Percentiles rank a stretch among this genome's conserved stretches.
Conservation (phyloP, 2,888 invertebrate genomes). For the Uropetala carovei region DNA sequence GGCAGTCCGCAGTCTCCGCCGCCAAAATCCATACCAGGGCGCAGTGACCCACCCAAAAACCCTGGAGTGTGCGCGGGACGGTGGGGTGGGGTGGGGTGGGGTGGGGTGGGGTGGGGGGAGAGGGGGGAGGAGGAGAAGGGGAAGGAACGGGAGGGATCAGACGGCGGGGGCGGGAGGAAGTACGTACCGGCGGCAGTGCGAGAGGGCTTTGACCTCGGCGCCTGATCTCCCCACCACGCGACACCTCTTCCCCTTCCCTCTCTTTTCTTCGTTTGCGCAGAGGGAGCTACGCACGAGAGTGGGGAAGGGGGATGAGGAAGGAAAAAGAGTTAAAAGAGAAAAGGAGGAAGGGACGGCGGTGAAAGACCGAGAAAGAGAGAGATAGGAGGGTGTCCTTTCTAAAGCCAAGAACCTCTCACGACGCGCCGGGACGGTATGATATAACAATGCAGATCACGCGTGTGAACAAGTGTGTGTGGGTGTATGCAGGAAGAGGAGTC, state of each 20-base stretch:
- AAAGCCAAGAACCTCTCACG: not conserved
- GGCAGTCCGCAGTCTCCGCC: conserved; percentile 65
- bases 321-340: not conserved
- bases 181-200: conserved; percentile 59
- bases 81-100: conserved; percentile 41
- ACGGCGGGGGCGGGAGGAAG: conserved; percentile 68
- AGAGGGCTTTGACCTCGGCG: conserved; percentile 63
- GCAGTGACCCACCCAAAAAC: conserved; percentile 65
- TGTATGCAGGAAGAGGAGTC: not conserved
- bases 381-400: not conserved
- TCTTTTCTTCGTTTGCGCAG: not conserved
- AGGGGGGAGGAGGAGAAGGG: not conserved
- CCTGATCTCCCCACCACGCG: not conserved
- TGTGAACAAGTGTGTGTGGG: conserved; percentile 26
- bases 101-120: conserved; percentile 72
- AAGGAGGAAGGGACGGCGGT: not conserved
- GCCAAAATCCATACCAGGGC: conserved; percentile 66
- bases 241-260: not conserved
- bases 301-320: not conserved
- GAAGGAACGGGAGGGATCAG: conserved; percentile 28
- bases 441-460: conserved; percentile 55
- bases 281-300: not conserved
- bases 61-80: conserved; percentile 66
- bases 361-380: not conserved
- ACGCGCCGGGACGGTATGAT: conserved; percentile 22